A percentile compares a stretch with the other conserved stretches of the same genome.
These are phyloP conservation scores for Paralvinella palmiformis DNA, from an alignment of 1,140 invertebrate species.

Conservation along the genomic window DNA sequence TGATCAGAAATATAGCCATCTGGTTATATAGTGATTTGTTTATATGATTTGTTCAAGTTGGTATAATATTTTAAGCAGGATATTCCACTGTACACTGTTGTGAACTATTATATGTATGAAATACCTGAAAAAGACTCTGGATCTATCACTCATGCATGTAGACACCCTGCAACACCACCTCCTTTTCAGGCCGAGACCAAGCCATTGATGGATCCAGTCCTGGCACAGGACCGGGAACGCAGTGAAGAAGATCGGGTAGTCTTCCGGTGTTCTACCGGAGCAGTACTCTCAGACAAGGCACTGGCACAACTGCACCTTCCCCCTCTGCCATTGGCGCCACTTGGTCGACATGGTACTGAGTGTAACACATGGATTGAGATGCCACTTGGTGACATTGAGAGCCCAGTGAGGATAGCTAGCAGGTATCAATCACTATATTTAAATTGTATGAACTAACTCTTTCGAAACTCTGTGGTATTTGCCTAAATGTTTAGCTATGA, in stretches of 20 bases:
- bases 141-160: neutral
- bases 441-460: too few relatives aligned
- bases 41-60: too few relatives aligned
- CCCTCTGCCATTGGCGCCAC: constrained; percentile 38
- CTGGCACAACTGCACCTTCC: constrained; percentile 43
- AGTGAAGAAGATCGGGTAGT: constrained; percentile 39
- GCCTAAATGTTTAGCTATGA: too few relatives aligned
- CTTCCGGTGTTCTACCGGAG: constrained; percentile 39
- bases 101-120: neutral
- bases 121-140: neutral
- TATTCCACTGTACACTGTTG: neutral
- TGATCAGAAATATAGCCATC: too few relatives aligned
- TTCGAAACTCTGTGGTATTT: too few relatives aligned
- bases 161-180: neutral
- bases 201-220: constrained; percentile 35
- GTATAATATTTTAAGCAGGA: neutral
- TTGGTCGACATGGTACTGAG: constrained; percentile 41
- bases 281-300: constrained; percentile 35
- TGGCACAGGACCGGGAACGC: constrained; percentile 32
- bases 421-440: too few relatives aligned
- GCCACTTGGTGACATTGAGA: constrained; percentile 43
- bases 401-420: constrained; percentile 34
- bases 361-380: constrained; percentile 38
- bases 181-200: constrained; percentile 12
- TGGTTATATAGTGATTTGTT: too few relatives aligned